Evolutionary conservation across 1,140 invertebrate species (phyloP).

Genomic region (Cryptotermes secundus): DNA sequence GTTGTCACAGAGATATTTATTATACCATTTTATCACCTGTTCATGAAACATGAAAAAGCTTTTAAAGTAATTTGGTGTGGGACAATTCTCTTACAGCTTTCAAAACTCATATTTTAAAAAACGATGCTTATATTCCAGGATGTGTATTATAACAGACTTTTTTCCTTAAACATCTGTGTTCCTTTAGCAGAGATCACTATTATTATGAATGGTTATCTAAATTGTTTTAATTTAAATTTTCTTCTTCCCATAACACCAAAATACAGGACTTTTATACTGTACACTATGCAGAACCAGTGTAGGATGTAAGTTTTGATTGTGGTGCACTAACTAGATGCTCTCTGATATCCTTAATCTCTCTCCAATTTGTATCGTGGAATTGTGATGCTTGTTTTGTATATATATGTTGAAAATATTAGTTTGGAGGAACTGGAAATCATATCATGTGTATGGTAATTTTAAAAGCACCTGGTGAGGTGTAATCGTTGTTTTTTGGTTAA

Average conservation of each 20-base stretch:
- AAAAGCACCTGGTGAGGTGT: no score
- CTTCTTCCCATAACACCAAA: slow-evolving; percentile 24
- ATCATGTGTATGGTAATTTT: no score
- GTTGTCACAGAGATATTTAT: no score
- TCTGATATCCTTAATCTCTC: no score
- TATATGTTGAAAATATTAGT: no score
- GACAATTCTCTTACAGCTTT: slow-evolving; percentile 24
- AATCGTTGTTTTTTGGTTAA: no score
- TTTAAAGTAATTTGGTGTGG: not conserved
- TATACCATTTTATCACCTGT: no score
- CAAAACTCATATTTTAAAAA: not conserved
- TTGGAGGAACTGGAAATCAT: no score
- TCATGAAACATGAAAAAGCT: not conserved
- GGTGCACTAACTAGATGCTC: no score
- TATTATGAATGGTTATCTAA: slow-evolving; percentile 18
- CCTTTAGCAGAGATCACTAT: slow-evolving; percentile 28
- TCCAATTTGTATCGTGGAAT: no score
- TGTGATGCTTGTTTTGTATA: no score
- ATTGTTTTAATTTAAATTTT: slow-evolving; percentile 30
- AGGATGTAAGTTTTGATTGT: not conserved
- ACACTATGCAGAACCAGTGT: not conserved
- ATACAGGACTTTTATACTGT: slow-evolving; percentile 23
- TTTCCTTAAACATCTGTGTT: slow-evolving; percentile 21
- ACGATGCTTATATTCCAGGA: slow-evolving; percentile 23
- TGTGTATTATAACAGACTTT: not conserved